phyloP scores from a whole-genome alignment of 2,113 vertebrate genomes.

The Ardeotis arabs region DNA sequence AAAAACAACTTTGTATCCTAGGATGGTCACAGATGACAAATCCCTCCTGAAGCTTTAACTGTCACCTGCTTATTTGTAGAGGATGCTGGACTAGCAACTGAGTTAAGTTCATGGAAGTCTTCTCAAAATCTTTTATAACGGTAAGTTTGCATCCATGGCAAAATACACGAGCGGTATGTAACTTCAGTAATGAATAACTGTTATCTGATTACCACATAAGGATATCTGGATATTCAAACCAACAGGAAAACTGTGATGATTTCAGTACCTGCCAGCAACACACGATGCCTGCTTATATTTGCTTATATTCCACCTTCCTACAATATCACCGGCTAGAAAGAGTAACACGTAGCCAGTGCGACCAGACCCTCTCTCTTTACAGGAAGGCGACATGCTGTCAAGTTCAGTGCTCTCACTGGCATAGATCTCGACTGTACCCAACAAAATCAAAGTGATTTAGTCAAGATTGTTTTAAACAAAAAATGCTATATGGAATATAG shows the following conservation, averaged over 20 bases:
- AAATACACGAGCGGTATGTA: accelerated
- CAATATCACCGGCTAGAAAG: not conserved
- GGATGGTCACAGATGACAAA: not conserved
- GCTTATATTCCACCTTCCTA: not conserved
- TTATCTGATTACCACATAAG: accelerated
- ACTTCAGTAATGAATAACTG: not conserved
- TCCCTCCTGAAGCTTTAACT: not conserved
- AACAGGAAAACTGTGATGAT: not conserved
- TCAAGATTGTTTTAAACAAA: not conserved
- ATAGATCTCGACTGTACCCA: not conserved
- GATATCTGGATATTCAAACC: not conserved
- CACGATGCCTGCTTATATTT: not conserved
- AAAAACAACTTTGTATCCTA: not conserved
- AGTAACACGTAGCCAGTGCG: not conserved
- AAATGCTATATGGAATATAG: not conserved
- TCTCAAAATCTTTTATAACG: not conserved
- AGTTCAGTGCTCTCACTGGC: not conserved
- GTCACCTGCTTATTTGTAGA: not conserved
- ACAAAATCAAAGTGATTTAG: not conserved
- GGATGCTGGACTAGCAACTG: accelerated
- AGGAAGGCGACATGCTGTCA: not conserved
- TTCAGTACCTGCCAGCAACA: not conserved
- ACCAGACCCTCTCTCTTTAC: not conserved
- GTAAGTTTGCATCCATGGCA: not conserved
- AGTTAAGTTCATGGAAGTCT: not conserved